phyloP scores from a whole-genome alignment of 2,113 vertebrate species.

The Rhegmatorhina hoffmannsi region DNA sequence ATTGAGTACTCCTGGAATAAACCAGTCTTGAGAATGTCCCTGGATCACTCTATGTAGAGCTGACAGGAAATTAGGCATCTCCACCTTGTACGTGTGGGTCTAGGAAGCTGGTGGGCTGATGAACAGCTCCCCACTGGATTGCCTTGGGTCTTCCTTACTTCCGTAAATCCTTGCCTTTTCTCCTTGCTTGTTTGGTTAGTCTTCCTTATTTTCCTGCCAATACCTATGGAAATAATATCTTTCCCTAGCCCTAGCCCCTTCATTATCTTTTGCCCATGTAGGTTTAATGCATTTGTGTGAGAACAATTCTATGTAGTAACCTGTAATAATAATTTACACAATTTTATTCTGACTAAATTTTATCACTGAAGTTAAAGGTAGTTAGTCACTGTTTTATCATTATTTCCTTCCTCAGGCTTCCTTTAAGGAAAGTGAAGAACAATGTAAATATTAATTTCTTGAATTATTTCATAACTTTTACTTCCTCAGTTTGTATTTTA shows the following conservation, averaged over 20 bases:
- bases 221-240: neutral
- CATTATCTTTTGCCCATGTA: neutral
- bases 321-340: neutral
- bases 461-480: neutral
- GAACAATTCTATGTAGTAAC: neutral
- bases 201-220: neutral
- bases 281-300: neutral
- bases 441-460: neutral
- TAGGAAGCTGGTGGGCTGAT: neutral
- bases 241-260: neutral
- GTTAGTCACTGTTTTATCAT: neutral
- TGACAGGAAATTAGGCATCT: neutral
- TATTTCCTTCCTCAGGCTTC: neutral
- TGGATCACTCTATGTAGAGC: neutral
- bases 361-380: neutral
- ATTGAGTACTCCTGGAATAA: neutral
- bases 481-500: neutral
- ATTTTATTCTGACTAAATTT: neutral
- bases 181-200: neutral
- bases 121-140: rapidly evolving
- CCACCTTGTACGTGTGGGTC: neutral
- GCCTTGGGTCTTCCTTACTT: neutral
- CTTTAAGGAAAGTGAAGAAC: neutral
- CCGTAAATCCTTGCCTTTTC: neutral
- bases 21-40: too few relatives aligned